Conservation (phyloP, 2,888 invertebrate species). For the Euproctis similis region DNA sequence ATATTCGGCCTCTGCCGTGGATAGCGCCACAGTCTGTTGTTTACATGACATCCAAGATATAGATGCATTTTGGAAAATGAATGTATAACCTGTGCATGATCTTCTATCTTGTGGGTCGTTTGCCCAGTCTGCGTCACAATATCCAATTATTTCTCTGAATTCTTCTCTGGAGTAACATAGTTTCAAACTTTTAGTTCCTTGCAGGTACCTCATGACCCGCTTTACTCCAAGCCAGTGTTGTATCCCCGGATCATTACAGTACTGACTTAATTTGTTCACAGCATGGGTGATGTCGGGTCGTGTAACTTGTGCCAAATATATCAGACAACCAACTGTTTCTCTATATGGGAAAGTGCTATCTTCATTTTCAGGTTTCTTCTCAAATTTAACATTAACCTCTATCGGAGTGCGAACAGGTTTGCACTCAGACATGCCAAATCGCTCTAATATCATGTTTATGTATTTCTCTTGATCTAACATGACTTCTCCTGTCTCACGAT, state of each 20-base stretch:
- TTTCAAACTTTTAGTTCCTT: constrained; percentile 13
- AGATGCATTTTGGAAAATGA: constrained; percentile 19
- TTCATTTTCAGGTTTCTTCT: constrained; percentile 10
- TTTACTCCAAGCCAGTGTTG: constrained; percentile 21
- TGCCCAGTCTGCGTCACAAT: constrained; percentile 27
- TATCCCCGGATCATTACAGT: constrained; percentile 11
- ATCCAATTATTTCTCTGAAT: constrained; percentile 10
- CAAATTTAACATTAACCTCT: constrained; percentile 15
- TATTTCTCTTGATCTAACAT: constrained; percentile 16
- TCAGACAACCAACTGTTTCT: constrained; percentile 17
- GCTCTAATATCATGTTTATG: constrained; percentile 13
- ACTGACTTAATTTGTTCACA: constrained; percentile 18
- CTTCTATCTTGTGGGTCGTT: constrained; percentile 11
- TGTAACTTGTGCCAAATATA: constrained; percentile 18
- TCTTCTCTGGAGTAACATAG: constrained; percentile 8
- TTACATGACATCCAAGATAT: constrained; percentile 20
- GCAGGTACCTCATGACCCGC: constrained; percentile 19
- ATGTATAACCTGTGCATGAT: constrained; percentile 22
- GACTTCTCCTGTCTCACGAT: too few species aligned
- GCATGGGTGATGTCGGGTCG: constrained; percentile 21
- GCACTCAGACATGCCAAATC: constrained; percentile 18
- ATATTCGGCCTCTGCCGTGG: constrained; percentile 15
- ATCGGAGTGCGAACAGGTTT: constrained; percentile 17
- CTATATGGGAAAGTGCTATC: constrained; percentile 10
- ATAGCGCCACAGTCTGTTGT: constrained; percentile 20